Base-by-base conservation (phyloP, 2,797 vertebrate genomes). In the Distichodus sexfasciatus region DNA sequence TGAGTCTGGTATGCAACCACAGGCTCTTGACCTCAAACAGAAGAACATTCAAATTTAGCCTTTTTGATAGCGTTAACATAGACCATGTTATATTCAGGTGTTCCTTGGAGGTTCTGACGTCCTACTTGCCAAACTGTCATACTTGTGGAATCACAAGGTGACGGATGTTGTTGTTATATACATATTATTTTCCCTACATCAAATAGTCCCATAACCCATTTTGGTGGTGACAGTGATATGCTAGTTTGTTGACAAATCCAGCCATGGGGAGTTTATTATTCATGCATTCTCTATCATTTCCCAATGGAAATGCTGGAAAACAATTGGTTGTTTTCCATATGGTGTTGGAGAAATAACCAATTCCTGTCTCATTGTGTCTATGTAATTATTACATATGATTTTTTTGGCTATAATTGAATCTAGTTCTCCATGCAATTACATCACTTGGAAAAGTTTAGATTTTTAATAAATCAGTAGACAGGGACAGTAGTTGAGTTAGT, bases 141-240 rank as follows among this genome's bases (percentile, higher is more conserved):
- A 59, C 24, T 7, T 58, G 5, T 38, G 26, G 36, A 40, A 23
- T 59, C 35, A 59, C 36, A 15, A n/a, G 24, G 38, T 59, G 23
- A 7, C 23, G 28, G 43, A 35, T 23, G n/a, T 10, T 60, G 23
- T 43, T 60, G 29, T 54, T 60, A 17, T 43, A 44, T 28, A 12
- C 24, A 29, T 43, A 60, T 60, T 43, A 23, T 19, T 60, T 60
- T 43, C 8, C 38, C 57, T 60, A 29, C 38, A 43, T 43, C 24
- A 29, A 23, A 43, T 41, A 41, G 21, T 26, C 40, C 23, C 17
- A 2, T 12, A 24, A 7, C 24, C 57, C 24, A n/a, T 15, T 23
- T 60, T 60, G 23, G 29, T 60, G 57, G 38, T 29, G 24, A 43
- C 57, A 43, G 38, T 60, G 57, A 43, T 38, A 23, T 60, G 57